phyloP scores from a whole-genome alignment of 2,888 invertebrate species.

The Aromia moschata region DNA sequence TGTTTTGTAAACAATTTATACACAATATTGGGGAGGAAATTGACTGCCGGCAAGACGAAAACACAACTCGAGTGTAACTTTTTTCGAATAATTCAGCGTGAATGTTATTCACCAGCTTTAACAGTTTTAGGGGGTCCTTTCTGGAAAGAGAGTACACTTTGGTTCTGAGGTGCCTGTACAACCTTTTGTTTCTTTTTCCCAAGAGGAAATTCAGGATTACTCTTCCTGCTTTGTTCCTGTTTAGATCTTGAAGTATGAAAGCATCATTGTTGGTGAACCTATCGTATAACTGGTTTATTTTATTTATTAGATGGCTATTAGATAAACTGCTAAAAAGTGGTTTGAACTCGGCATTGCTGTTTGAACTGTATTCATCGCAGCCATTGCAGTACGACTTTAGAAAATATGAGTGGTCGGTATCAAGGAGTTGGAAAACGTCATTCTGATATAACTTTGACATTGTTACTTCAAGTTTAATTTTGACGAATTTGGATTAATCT shows the following conservation, averaged over 20 bases:
- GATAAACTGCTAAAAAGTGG: background rate
- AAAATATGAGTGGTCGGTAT: conserved; percentile 16
- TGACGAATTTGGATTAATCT: too few species aligned
- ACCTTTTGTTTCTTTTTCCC: conserved; percentile 30
- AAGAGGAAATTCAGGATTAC: conserved; percentile 43
- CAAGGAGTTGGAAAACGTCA: conserved; percentile 38
- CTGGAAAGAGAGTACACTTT: conserved; percentile 32
- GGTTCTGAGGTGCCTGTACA: conserved; percentile 37
- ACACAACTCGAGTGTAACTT: conserved; percentile 41
- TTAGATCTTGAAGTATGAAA: background rate
- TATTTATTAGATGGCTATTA: conserved; percentile 23
- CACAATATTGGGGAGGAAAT: conserved; percentile 52
- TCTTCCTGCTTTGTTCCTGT: conserved; percentile 29
- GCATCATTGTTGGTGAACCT: conserved; percentile 16
- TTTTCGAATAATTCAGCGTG: conserved; percentile 47
- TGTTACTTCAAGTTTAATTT: too few species aligned
- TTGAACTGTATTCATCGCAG: background rate
- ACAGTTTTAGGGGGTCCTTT: conserved; percentile 39
- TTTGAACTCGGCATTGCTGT: conserved; percentile 2
- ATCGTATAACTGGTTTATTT: conserved; percentile 35
- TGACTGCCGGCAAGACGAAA: conserved; percentile 48
- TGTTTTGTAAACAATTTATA: conserved; percentile 47
- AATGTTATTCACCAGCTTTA: conserved; percentile 34
- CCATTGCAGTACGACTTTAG: background rate
- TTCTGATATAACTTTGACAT: conserved; percentile 33